A percentile compares a stretch with the other conserved stretches of the same genome.
These are phyloP conservation scores for Acrocephalus arundinaceus DNA, from an alignment of 2,113 vertebrate species.

Conservation along the genomic window DNA sequence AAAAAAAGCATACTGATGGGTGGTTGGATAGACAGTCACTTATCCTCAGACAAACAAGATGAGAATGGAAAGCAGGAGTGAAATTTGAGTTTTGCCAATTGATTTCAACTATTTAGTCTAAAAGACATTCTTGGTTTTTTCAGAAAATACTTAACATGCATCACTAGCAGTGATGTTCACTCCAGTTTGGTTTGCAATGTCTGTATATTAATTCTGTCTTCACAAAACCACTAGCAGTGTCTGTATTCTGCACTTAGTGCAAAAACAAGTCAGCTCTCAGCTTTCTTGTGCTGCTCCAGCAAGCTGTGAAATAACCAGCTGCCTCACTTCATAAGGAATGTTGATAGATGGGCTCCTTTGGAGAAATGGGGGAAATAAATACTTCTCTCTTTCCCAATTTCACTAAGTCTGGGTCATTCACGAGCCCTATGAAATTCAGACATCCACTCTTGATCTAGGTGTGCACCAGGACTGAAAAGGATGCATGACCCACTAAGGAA, in stretches of 20 bases:
- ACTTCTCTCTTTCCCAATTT: neutral
- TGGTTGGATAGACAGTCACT: neutral
- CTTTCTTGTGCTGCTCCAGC: conserved; percentile 10
- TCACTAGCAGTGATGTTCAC: neutral
- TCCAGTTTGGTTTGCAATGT: neutral
- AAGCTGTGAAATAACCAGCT: conserved; percentile 45
- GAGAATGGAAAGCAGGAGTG: neutral
- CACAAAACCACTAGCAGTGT: neutral
- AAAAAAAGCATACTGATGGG: accelerated
- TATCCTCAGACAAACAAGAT: neutral
- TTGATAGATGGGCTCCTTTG: neutral
- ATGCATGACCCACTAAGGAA: neutral
- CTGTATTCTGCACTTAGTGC: neutral
- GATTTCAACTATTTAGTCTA: neutral
- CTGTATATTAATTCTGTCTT: neutral
- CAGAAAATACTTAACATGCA: neutral
- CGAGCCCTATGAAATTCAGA: neutral
- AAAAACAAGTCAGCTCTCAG: neutral
- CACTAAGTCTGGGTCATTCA: neutral
- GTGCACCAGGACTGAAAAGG: neutral
- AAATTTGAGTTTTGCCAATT: neutral
- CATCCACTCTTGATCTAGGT: neutral
- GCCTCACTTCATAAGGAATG: neutral
- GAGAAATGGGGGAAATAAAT: neutral
- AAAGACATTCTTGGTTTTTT: neutral